Evolutionary conservation across 2,888 invertebrate species (phyloP), one percentile per base, ranked within the genome.

Genomic region (Schrankia costaestrigalis): DNA sequence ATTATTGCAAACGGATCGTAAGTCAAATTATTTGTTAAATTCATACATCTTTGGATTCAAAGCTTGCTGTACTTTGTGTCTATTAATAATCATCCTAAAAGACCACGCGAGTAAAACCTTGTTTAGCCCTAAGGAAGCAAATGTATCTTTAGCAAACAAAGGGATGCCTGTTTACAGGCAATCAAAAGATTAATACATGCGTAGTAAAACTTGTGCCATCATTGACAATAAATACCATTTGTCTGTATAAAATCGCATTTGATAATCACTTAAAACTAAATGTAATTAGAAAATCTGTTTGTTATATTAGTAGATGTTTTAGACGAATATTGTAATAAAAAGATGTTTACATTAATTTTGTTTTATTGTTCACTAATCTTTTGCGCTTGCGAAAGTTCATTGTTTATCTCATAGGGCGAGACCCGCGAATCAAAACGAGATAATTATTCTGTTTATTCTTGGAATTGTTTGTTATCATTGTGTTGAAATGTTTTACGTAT

Each of bases 191-290:
- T n/a, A n/a, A n/a, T n/a, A n/a, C n/a, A 15, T 19, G 9, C n/a
- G 14, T 33, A 33, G 33, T 26, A 9, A 29, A 35, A 21, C 8
- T 26, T 46, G 46, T 49, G 61, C 58, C 59, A 63, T 63, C 45
- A 47, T 35, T 50, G 62, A 69, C 65, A 71, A 67, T 71, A 63
- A 68, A 49, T n/a, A n/a, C n/a, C n/a, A n/a, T n/a, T n/a, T n/a
- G n/a, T n/a, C n/a, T n/a, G n/a, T n/a, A n/a, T n/a, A n/a, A n/a
- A n/a, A n/a, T n/a, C n/a, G n/a, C 11, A 7, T 10, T 10, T 15
- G n/a, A 15, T 23, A 14, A 8, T 28, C 19, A 14, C 11, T 26
- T 28, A 7, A 11, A 10, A 5, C 8, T n/a, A n/a, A n/a, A 17
- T 17, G 17, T 21, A n/a, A 9, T 21, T 21, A 17, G 7, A 17